Evolutionary conservation across 2,113 vertebrate species (phyloP), one percentile per base, ranked within the genome.

Genomic region (Chlamydotis undulata): DNA sequence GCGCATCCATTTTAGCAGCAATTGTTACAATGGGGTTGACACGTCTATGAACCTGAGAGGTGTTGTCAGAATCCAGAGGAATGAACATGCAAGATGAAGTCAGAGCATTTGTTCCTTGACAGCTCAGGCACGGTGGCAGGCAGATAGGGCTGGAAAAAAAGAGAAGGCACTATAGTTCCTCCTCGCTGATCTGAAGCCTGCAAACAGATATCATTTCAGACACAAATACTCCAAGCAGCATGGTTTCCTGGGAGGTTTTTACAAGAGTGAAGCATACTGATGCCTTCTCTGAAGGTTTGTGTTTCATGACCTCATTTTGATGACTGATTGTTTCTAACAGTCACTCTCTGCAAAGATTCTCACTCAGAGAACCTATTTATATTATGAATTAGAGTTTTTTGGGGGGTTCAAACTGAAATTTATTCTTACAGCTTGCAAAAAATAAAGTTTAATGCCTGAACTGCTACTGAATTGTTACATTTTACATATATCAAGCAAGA

Each of bases 21-120:
- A 33, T 91, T 91, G 90, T 73, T 80, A 90, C 84, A 93, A 83
- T 80, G 37, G 43, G 45, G 45, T n/a, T 89, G 87, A 89, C 90
- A 87, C 7, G 3, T 83, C 84, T 85, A 57, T 2, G 2, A 90
- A 65, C 78, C 50, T 86, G 71, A 74, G 90, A 87, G 45, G 68
- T 0, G 0, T 37, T 94, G 94, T 94, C 91, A 94, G 71, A 80
- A 77, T 59, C 55, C 0, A 0, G 47, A 92, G 87, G 80, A 90
- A 90, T 53, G 53, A 91, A 59, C 68, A 39, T 2, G 8, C 47
- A 19, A 67, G 68, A 87, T 83, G 79, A 91, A 96, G 90, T 79
- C 82, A 90, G 70, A 91, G 67, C 55, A 77, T 94, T 96, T 93
- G 63, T 77, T 93, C 84, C 75, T 83, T 94, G 93, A 95, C 87